A percentile compares a stretch with the other conserved stretches of the same genome.
phyloP scores from a whole-genome alignment of 2,888 invertebrate species.

The Lacanobia wlatinum region DNA sequence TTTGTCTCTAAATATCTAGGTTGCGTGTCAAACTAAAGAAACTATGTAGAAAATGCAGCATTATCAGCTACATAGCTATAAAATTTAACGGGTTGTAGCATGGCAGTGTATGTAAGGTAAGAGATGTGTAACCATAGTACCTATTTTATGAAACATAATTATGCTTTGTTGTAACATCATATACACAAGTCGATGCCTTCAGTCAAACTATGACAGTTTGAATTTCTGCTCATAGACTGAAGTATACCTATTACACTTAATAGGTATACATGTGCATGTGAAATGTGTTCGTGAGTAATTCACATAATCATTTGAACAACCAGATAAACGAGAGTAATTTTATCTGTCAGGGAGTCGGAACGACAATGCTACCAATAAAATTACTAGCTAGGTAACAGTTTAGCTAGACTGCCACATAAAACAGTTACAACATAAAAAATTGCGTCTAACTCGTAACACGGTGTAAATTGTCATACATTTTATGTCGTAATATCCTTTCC shows the following conservation, averaged over 20 bases:
- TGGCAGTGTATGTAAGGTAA: neutral
- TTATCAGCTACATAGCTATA: neutral
- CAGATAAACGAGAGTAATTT: constrained; percentile 14
- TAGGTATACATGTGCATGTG: neutral
- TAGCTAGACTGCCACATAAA: neutral
- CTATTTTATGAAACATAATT: neutral
- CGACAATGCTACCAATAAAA: constrained; percentile 7
- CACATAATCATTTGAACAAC: neutral
- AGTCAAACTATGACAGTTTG: too few relatives aligned
- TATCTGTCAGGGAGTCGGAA: neutral
- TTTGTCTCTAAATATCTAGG: neutral
- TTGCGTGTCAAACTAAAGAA: neutral
- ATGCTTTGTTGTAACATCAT: constrained; percentile 4
- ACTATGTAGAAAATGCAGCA: constrained; percentile 2
- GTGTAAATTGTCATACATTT: constrained; percentile 23
- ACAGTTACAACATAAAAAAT: constrained; percentile 35
- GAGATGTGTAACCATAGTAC: neutral
- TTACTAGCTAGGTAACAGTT: neutral
- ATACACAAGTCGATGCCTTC: constrained; percentile 1
- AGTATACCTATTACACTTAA: too few relatives aligned
- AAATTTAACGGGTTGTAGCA: too few relatives aligned
- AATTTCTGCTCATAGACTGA: too few relatives aligned
- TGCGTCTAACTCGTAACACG: constrained; percentile 2
- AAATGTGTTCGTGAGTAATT: constrained; percentile 10
- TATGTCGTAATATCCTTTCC: constrained; percentile 28